Evolutionary conservation across 2,797 vertebrate genomes (phyloP).

Genomic region (Microctenopoma steveboyesi): DNA sequence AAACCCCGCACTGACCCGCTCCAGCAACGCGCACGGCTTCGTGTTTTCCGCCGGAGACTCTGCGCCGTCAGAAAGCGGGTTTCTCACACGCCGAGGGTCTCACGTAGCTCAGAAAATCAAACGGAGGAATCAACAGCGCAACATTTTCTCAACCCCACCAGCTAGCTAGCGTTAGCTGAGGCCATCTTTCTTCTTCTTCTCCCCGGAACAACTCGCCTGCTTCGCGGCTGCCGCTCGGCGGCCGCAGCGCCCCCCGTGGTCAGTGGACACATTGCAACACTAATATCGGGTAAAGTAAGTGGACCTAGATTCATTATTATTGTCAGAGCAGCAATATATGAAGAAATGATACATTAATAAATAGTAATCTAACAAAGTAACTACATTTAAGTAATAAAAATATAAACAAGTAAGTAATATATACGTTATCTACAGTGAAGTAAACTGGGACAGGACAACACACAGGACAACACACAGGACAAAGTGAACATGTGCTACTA

Average conservation of each 20-base stretch:
- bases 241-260: slow-evolving; percentile 24
- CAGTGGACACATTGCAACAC: not conserved
- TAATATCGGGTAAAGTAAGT: no score
- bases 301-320: no score
- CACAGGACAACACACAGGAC: no score
- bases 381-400: no score
- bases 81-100: fast-evolving
- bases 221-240: not conserved
- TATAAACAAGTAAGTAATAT: no score
- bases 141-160: slow-evolving; percentile 31
- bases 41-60: fast-evolving
- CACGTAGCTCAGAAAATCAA: fast-evolving
- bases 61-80: fast-evolving
- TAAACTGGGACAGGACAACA: no score
- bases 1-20: not conserved
- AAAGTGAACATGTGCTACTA: no score
- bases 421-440: no score
- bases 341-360: no score
- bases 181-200: slow-evolving; percentile 44
- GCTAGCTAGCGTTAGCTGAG: slow-evolving; percentile 46
- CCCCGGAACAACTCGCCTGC: slow-evolving; percentile 18
- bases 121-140: not conserved
- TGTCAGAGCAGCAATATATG: no score
- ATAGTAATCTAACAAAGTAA: no score
- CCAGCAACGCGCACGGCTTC: fast-evolving